Base-by-base conservation (phyloP, 2,113 vertebrate species). In the Sterna hirundo region DNA sequence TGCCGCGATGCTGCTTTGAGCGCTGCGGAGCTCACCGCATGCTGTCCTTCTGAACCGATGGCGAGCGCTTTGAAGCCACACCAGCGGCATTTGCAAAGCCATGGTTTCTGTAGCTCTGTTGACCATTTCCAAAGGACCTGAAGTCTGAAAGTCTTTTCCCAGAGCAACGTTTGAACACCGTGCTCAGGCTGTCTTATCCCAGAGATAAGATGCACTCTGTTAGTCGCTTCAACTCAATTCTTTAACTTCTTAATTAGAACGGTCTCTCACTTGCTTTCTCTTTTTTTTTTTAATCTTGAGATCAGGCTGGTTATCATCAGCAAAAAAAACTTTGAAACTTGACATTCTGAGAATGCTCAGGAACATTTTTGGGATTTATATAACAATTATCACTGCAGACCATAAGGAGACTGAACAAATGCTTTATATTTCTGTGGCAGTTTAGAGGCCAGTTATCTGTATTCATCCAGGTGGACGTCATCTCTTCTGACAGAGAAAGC, bases 301-400 rank as follows among this genome's bases (percentile, higher is more conserved):
- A n/a, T 69, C 17, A 90, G 47, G 32, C 88, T 92, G 60, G 34
- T 88, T 82, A 9, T 66, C 54, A 58, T 64, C 88, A 94, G 77
- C 65, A 64, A 65, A 88, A 88, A 64, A 83, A 46, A 10, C 51
- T 54, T 58, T 19, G 30, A 23, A 86, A 66, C 80, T 88, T 74
- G 34, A 82, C 51, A 40, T 89, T 92, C 83, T 92, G 94, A 91
- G 86, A 92, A 78, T 1, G 15, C 86, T 94, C 91, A 92, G 93
- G 83, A 89, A 54, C 69, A 32, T 79, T 78, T 94, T 83, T 20
- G 72, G 66, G 58, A 61, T 86, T 89, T 91, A 26, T 57, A 34
- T 51, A 79, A 22, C 38, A 40, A 5, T 74, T 69, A 16, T 9
- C 55, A 34, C 65, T 54, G 38, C 70, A 78, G 72, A 88, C 8